These are phyloP conservation scores for Danio choprae DNA, from an alignment of 2,797 vertebrate genomes.

Conservation along the genomic window DNA sequence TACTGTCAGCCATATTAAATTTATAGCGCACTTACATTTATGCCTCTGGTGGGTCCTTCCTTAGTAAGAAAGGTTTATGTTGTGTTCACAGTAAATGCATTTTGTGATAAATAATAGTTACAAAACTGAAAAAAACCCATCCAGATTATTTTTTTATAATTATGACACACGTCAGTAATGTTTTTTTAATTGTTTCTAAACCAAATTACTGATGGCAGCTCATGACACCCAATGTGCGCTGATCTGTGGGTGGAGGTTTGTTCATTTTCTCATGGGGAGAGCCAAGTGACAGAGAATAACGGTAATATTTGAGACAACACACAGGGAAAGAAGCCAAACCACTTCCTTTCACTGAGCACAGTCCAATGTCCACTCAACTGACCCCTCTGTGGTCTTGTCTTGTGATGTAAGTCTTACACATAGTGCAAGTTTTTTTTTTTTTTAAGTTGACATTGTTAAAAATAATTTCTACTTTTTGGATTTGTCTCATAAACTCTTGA, in stretches of 20 bases:
- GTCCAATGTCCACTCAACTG: neutral
- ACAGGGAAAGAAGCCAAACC: slow-evolving; percentile 34
- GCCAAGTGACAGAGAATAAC: slow-evolving; percentile 33
- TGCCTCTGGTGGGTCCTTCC: neutral
- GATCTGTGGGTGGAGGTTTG: neutral
- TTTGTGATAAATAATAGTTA: neutral
- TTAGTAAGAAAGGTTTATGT: neutral
- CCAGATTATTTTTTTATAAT: neutral
- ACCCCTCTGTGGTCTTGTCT: slow-evolving; percentile 15
- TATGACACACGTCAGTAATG: neutral
- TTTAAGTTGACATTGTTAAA: neutral
- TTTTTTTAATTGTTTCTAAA: neutral
- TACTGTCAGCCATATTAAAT: slow-evolving; percentile 9
- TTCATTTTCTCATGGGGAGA: slow-evolving; percentile 20
- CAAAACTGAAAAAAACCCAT: neutral
- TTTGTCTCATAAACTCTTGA: neutral
- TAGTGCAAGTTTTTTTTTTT: neutral
- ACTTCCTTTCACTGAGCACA: slow-evolving; percentile 18
- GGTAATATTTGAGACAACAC: slow-evolving; percentile 23
- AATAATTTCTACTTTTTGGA: neutral
- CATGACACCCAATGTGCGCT: neutral
- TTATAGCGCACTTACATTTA: neutral
- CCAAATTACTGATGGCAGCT: neutral
- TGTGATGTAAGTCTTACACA: neutral
- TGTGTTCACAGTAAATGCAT: neutral